phyloP scores from a whole-genome alignment of 2,888 invertebrate genomes.

The Syrphus vitripennis region DNA sequence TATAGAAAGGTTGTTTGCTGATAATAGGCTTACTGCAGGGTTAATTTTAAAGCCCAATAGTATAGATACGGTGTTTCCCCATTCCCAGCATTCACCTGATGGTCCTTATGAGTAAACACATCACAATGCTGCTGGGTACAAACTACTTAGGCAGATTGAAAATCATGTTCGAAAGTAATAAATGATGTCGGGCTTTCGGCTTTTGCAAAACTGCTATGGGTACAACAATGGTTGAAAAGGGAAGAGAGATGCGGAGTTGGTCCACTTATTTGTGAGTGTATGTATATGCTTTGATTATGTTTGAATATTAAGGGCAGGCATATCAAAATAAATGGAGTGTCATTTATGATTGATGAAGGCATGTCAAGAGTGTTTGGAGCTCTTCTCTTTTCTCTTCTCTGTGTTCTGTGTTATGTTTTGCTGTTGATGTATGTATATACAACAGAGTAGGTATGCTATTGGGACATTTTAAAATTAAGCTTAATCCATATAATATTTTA shows the following conservation, averaged over 20 bases:
- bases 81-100: background rate
- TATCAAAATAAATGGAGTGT: slow-evolving; percentile 64
- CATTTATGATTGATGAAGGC: slow-evolving; percentile 65
- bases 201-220: background rate
- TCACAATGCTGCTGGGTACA: slow-evolving; percentile 36
- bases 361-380: slow-evolving; percentile 22
- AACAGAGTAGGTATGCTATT: background rate
- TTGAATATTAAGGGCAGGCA: slow-evolving; percentile 7
- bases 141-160: slow-evolving; percentile 62
- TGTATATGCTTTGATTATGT: background rate
- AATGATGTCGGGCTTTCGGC: slow-evolving; percentile 49
- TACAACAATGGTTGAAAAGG: background rate
- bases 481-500: background rate
- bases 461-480: slow-evolving; percentile 45
- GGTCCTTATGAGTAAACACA: slow-evolving; percentile 19
- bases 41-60: slow-evolving; percentile 47
- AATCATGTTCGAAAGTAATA: slow-evolving; percentile 61
- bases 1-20: slow-evolving; percentile 53
- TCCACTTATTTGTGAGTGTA: background rate
- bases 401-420: background rate
- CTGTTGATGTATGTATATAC: background rate
- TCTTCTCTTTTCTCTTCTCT: background rate
- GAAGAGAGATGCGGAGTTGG: background rate
- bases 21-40: slow-evolving; percentile 56
- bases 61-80: background rate